Evolutionary conservation across 2,113 vertebrate genomes (phyloP), one percentile per base, ranked within the genome.

Genomic region (Platichthys stellatus): DNA sequence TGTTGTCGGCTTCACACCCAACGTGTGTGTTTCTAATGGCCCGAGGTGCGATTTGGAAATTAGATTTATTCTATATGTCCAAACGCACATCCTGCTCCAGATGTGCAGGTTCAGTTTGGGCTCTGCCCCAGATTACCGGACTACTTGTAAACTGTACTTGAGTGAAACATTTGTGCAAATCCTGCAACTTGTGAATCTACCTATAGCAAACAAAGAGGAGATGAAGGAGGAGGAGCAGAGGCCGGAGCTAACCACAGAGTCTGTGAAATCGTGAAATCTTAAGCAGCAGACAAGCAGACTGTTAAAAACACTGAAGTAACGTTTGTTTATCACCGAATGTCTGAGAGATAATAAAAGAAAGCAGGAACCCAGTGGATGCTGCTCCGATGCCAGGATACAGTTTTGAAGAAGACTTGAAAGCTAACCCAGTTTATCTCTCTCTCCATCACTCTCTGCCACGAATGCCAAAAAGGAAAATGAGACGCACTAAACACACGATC

Each of bases 301-400:
- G 26, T 28, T 28, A 18, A 49, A 49, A 18, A 51, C 18, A 15
- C 15, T 18, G 18, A 51, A 51, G 47, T 51, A 1, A 6, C 14
- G 2, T 18, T 54, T 54, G 45, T 49, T 54, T 54, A 9, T 53
- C 51, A n/a, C 20, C 51, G 10, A 53, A 53, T 53, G 51, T 53
- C 43, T 63, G 60, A 59, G n/a, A 59, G 59, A 38, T 24, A 79
- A 76, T 69, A 38, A 76, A 79, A 76, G 75, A 28, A 54, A 82
- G 67, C 58, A 7, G 18, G 31, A 77, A 45, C 8, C 40, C 24
- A 57, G 64, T 83, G 47, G 62, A 69, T 71, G 62, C 8, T 6
- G 7, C 56, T 51, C 76, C 62, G 40, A 21, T 24, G 56, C 51
- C 51, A 54, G 51, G 10, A 54, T 54, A 21, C 4, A 20, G n/a